phyloP scores from a whole-genome alignment of 1,140 invertebrate genomes.

The Megalonaias nervosa region DNA sequence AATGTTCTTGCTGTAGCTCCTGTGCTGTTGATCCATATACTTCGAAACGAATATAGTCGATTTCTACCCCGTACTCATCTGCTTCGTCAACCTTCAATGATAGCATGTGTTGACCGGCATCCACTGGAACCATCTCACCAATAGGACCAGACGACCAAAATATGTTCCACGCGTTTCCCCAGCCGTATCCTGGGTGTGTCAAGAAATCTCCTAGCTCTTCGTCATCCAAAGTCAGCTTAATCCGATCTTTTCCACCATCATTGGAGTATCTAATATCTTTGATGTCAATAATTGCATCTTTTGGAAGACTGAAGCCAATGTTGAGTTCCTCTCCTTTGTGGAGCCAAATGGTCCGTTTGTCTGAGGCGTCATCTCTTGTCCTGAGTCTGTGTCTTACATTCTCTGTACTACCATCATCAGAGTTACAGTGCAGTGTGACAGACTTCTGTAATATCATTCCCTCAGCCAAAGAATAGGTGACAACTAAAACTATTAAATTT shows the following conservation, averaged over 20 bases:
- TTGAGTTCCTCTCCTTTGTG: constrained; percentile 19
- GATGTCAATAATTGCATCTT: constrained; percentile 18
- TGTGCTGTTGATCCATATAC: constrained; percentile 17
- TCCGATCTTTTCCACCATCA: constrained; percentile 33
- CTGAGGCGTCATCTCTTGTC: constrained; percentile 20
- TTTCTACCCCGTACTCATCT: constrained; percentile 30
- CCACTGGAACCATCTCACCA: constrained; percentile 6
- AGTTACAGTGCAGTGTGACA: too few relatives aligned
- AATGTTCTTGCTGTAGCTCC: constrained; percentile 13
- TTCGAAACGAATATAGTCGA: constrained; percentile 31
- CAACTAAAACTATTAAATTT: too few relatives aligned
- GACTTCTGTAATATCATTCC: too few relatives aligned
- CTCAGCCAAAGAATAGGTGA: too few relatives aligned
- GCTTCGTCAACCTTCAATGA: constrained; percentile 4
- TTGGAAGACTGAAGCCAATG: constrained; percentile 32
- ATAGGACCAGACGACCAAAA: constrained; percentile 29
- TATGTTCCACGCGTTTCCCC: constrained; percentile 29
- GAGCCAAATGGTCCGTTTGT: constrained; percentile 30
- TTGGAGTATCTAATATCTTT: constrained; percentile 42
- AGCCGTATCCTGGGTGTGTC: constrained; percentile 3
- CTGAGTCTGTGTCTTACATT: constrained; percentile 21
- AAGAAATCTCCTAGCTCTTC: constrained; percentile 12
- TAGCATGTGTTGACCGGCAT: constrained; percentile 14
- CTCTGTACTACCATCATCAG: constrained; percentile 1
- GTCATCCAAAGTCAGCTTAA: constrained; percentile 27